These are phyloP conservation scores for Ephydatia muelleri DNA, from an alignment of 37 sponge, comb jelly and placozoan species.

Conservation along the genomic window DNA sequence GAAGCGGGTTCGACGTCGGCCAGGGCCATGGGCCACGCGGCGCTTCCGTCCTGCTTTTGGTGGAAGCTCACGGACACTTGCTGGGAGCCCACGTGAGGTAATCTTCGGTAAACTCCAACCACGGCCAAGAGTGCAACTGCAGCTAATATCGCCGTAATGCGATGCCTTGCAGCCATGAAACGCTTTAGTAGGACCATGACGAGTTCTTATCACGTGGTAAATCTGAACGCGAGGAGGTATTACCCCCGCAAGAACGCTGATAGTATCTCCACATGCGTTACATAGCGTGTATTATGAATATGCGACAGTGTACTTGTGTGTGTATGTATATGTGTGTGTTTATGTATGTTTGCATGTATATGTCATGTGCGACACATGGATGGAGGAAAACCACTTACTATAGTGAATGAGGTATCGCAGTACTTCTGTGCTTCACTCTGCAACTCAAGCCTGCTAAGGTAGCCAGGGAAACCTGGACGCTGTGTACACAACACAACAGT, in stretches of 20 bases:
- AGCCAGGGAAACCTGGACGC: conserved; percentile 38
- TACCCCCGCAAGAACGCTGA: too few relatives aligned
- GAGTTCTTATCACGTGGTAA: neutral
- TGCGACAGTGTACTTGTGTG: neutral
- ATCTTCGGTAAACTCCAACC: neutral
- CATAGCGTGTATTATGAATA: too few relatives aligned
- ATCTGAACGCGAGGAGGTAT: too few relatives aligned
- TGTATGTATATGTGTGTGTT: neutral
- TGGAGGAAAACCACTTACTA: too few relatives aligned
- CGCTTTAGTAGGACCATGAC: neutral
- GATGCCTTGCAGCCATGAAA: neutral
- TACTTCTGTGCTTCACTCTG: conserved; percentile 64
- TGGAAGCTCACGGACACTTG: neutral
- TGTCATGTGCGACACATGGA: too few relatives aligned
- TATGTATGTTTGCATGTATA: neutral
- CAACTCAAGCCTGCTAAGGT: conserved; percentile 73
- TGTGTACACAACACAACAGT: neutral
- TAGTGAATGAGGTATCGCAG: conserved; percentile 83
- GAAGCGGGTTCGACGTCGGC: too few relatives aligned
- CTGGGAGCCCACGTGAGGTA: neutral
- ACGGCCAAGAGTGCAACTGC: neutral
- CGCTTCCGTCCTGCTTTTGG: neutral
- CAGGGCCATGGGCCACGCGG: neutral
- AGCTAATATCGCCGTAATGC: neutral
- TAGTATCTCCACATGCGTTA: too few relatives aligned